These are phyloP conservation scores for Tyrannus savana DNA, from an alignment of 2,113 vertebrate species.

Conservation along the genomic window DNA sequence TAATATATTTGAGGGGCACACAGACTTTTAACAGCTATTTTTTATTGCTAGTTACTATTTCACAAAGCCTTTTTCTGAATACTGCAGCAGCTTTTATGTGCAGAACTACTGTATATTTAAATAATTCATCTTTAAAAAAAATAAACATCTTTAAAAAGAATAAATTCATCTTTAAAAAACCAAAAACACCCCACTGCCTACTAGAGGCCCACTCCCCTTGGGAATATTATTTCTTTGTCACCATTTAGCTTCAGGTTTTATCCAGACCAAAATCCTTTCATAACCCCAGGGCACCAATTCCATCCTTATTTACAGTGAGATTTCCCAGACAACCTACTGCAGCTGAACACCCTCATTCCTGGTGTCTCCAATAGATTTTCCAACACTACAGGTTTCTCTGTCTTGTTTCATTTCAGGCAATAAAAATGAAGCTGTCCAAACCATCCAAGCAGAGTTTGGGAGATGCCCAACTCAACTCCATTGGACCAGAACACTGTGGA, in stretches of 20 bases:
- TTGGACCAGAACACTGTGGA: not conserved
- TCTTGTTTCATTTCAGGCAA: not conserved
- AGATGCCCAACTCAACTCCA: fast-evolving
- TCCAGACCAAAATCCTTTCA: not conserved
- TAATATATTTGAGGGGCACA: fast-evolving
- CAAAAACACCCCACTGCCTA: not conserved
- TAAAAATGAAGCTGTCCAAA: not conserved
- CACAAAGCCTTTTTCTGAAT: not conserved
- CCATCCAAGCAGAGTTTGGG: not conserved
- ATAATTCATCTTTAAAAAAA: too few species aligned
- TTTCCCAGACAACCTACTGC: fast-evolving
- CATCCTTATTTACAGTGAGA: not conserved
- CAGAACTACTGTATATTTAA: not conserved
- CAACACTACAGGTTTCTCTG: not conserved
- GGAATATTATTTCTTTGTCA: not conserved
- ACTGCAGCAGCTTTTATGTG: not conserved
- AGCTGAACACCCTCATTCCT: not conserved
- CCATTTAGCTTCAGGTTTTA: not conserved
- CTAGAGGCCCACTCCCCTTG: not conserved
- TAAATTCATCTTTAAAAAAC: too few species aligned
- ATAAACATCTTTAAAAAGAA: too few species aligned
- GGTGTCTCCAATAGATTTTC: fast-evolving
- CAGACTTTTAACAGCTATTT: not conserved
- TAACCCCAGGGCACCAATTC: not conserved
- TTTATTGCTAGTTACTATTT: not conserved